Evolutionary conservation across 2,888 invertebrate genomes (phyloP), one percentile per base, ranked within the genome.

Genomic region (Holacanthella duospinosa): DNA sequence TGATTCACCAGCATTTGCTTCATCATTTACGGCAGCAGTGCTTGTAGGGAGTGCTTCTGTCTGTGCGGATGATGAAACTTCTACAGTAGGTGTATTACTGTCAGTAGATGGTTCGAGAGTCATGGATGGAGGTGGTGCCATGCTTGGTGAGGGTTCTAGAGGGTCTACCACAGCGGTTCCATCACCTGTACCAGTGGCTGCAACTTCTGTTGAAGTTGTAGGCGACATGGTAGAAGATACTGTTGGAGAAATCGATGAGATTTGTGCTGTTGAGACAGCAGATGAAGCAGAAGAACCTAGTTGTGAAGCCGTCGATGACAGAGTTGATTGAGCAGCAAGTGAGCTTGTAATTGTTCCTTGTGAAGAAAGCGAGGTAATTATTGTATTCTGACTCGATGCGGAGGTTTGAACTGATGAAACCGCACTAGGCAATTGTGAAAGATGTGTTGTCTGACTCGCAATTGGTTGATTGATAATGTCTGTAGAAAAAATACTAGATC

Each of bases 11-110:
- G 64, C 2, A n/a, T 24, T 55, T 27, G 29, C 21, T 16, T 60
- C 57, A 43, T 57, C 66, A 29, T 44, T 43, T 3, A 58, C 53
- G 26, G 61, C 62, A 26, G 59, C 65, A 25, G 66, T 53, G 29
- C 61, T 44, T 1, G 59, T 61, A 1, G 67, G 57, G 4, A 61
- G 43, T 27, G 62, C 29, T 19, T 58, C 63, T 1, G 61, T 55
- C 9, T 60, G 27, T 19, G 28, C 59, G 2, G 44, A 3, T 3
- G 59, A 26, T 3, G 36, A 3, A 9, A 6, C 36, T 9, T 36
- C 36, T 16, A 36, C 36, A 9, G 36, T 16, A 36, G 36, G 36
- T 36, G 36, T 36, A 36, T 6, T 16, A 16, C 36, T 36, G 26
- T 59, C 59, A 4, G 59, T 44, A n/a, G 59, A 59, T 4, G 59